Percentiles rank a stretch among this genome's conserved stretches.
These are phyloP conservation scores for Semnopithecus entellus DNA, from an alignment of 2,113 vertebrate genomes.

Conservation along the genomic window DNA sequence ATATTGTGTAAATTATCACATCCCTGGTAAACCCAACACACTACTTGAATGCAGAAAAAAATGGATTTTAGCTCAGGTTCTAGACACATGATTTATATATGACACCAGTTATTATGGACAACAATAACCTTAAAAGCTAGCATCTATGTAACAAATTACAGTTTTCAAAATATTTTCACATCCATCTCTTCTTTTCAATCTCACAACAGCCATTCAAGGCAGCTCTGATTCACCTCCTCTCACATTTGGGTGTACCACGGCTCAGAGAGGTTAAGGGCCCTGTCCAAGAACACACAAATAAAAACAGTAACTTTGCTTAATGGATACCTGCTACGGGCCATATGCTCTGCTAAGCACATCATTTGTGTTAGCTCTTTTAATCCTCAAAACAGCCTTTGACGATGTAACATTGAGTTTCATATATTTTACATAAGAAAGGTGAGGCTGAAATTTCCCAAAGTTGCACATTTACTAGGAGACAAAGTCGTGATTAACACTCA, in stretches of 20 bases:
- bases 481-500: background rate
- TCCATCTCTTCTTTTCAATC: background rate
- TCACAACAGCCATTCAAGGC: background rate
- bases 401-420: background rate
- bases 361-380: conserved; percentile 15
- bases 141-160: background rate
- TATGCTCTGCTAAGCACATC: background rate
- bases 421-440: background rate
- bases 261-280: background rate
- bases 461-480: background rate
- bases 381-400: background rate
- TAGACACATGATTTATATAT: background rate
- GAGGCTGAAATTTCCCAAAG: background rate
- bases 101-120: conserved; percentile 12
- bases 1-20: background rate
- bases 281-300: background rate
- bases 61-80: background rate
- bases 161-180: background rate
- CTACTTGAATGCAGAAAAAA: background rate
- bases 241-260: background rate
- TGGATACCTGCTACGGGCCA: background rate
- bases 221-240: background rate
- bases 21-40: background rate
- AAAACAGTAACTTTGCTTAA: background rate
- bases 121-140: conserved; percentile 34